A percentile compares a stretch with the other conserved stretches of the same genome.
Conservation (phyloP, 2,113 vertebrate genomes). For the Marmota monax region DNA sequence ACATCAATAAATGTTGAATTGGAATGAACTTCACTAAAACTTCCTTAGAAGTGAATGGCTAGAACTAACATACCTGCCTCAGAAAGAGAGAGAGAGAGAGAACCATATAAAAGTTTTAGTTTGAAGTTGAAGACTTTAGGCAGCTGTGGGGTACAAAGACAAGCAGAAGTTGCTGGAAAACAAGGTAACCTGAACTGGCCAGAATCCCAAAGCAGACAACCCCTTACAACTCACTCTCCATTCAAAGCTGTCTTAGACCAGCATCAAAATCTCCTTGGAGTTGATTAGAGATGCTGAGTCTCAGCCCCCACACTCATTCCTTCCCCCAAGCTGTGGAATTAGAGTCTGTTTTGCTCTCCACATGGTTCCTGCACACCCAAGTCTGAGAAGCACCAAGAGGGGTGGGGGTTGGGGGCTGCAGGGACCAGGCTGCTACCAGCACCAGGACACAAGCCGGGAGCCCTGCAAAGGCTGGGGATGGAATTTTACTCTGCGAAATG, state of each 20-base stretch:
- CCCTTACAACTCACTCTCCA: background rate
- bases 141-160: background rate
- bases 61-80: background rate
- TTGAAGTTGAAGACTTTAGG: background rate
- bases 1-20: background rate
- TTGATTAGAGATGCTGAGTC: background rate
- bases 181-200: background rate
- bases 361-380: background rate
- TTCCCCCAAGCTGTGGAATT: background rate
- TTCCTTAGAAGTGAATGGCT: conserved; percentile 26
- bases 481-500: background rate
- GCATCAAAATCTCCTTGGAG: background rate
- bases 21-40: background rate
- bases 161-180: background rate
- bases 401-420: rapidly evolving
- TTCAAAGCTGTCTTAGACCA: background rate
- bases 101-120: background rate
- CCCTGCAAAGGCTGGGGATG: rapidly evolving
- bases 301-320: background rate
- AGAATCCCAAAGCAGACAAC: background rate
- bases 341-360: background rate
- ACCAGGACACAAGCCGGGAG: background rate
- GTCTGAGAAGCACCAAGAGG: background rate
- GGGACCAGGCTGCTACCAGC: background rate
- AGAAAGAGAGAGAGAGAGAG: background rate